Percentiles rank a stretch among this genome's conserved stretches.
Evolutionary conservation across 2,797 vertebrate species (phyloP).

Genomic region (Sphaeramia orbicularis): DNA sequence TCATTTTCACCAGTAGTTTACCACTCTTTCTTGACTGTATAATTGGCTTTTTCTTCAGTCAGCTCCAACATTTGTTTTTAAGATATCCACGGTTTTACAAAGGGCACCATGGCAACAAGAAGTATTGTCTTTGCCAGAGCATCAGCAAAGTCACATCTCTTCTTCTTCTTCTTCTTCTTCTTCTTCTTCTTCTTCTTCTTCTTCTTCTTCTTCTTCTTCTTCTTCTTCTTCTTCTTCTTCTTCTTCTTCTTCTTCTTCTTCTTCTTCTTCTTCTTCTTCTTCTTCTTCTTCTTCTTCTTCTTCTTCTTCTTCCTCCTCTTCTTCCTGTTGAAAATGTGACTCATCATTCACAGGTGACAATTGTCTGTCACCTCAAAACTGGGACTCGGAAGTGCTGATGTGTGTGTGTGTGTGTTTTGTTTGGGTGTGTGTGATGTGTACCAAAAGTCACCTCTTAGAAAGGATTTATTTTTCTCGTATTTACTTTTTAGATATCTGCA

Average conservation of each 20-base stretch:
- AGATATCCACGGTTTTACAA: conserved; percentile 10
- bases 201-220: too few relatives aligned
- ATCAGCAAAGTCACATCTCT: background rate
- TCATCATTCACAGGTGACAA: conserved; percentile 12
- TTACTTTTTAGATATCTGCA: too few relatives aligned
- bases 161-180: too few relatives aligned
- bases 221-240: too few relatives aligned
- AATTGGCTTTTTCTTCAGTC: conserved; percentile 43
- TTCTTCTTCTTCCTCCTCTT: too few relatives aligned
- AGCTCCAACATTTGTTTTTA: conserved; percentile 39
- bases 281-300: conserved; percentile 4
- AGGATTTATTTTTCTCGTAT: background rate
- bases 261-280: too few relatives aligned
- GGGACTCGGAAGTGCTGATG: background rate
- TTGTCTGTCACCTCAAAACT: background rate
- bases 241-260: conserved; percentile 7
- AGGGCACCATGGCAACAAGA: conserved; percentile 43
- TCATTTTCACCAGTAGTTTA: conserved; percentile 30
- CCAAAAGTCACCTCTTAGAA: background rate
- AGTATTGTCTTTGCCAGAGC: conserved; percentile 37
- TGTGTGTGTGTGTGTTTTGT: background rate
- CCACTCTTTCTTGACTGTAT: conserved; percentile 6
- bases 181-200: too few relatives aligned
- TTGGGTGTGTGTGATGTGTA: background rate
- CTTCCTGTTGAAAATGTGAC: background rate